These are phyloP conservation scores for Myiothlypis chrysogaster DNA, from an alignment of 2,797 vertebrate species.

Conservation along the genomic window DNA sequence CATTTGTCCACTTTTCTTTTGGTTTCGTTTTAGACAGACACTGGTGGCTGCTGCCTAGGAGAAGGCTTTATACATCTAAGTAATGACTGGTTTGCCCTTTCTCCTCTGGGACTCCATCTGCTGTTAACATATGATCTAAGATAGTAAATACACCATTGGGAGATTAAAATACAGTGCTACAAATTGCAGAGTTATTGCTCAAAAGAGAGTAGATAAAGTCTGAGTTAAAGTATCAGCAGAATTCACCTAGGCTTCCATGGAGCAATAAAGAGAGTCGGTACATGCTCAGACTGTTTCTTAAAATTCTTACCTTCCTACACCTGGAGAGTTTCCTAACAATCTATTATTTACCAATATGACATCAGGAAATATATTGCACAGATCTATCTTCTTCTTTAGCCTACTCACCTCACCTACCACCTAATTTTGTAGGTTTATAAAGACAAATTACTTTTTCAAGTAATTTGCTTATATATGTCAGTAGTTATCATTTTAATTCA, in stretches of 20 bases:
- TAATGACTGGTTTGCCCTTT: neutral
- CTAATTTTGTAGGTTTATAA: neutral
- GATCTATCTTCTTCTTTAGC: neutral
- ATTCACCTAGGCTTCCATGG: neutral
- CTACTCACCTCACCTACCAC: accelerated
- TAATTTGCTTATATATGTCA: neutral
- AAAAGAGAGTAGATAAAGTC: neutral
- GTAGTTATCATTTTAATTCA: neutral
- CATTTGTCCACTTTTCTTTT: constrained; percentile 45
- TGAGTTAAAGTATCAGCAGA: constrained; percentile 3
- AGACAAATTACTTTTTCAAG: neutral
- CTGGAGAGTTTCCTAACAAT: neutral
- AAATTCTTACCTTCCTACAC: neutral
- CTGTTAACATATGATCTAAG: neutral
- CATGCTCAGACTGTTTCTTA: neutral
- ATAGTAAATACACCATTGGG: neutral
- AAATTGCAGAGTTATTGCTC: neutral
- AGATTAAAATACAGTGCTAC: neutral
- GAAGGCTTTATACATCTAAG: neutral
- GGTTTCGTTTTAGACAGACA: constrained; percentile 5
- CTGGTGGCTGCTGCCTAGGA: neutral
- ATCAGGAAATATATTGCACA: neutral
- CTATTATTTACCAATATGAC: neutral
- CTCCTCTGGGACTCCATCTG: neutral
- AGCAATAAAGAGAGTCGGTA: neutral